Base-by-base conservation (phyloP, 2,888 invertebrate species). In the Leptogaster cylindrica region DNA sequence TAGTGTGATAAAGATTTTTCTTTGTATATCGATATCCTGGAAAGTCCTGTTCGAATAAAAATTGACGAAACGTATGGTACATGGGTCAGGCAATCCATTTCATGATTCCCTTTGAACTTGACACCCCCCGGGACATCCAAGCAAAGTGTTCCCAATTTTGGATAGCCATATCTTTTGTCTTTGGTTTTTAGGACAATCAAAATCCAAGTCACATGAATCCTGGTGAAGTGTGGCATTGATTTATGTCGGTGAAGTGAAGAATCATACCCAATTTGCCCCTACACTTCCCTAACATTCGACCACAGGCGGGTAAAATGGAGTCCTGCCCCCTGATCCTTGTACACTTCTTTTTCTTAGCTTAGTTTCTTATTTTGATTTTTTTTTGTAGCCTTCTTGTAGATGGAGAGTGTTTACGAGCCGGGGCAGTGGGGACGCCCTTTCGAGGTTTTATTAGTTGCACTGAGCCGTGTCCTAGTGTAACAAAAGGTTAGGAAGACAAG, bases 181-280 rank as follows among this genome's bases (percentile, higher is more conserved):
- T 61, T 20, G 41, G 10, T 61, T 61, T 61, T 44, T 61, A 4
- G 44, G 61, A 14, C 61, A 61, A 61, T 44, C 61, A 44, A 61
- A 61, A 61, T 44, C 61, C 61, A n/a, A 61, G 61, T 61, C 44
- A 61, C 44, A 61, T 41, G 27, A 61, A 61, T 61, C 36, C 61
- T 44, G 41, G 27, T 61, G 44, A 28, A 61, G 61, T 61, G 61
- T 44, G 61, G 44, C 61, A 61, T 61, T 61, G 61, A 61, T 61
- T 61, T 61, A 61, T 61, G 44, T 44, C 44, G 61, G 44, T 7
- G 28, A 61, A 44, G 28, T 41, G 14, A 44, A 16, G 28, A 44
- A 44, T 61, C 61, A 61, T 44, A 44, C 28, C 28, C 51, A 16
- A 44, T 44, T 44, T 28, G 61, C 25, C 27, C 28, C 20, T 16